phyloP scores from a whole-genome alignment of 2,113 vertebrate species.

The Cardinalis cardinalis region DNA sequence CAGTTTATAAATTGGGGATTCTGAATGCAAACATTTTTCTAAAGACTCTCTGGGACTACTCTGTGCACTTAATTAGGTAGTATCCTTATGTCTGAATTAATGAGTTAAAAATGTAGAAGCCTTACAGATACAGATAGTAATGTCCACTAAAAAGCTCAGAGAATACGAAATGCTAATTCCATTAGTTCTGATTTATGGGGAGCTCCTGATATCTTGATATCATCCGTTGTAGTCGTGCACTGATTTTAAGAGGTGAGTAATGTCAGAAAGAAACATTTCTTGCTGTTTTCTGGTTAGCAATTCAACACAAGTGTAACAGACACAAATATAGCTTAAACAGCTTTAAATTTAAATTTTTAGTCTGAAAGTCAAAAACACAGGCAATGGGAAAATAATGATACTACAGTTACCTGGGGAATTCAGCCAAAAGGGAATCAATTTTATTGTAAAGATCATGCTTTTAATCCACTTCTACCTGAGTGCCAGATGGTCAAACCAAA shows the following conservation, averaged over 20 bases:
- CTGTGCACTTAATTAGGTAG: not conserved
- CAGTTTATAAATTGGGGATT: not conserved
- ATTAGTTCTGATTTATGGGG: not conserved
- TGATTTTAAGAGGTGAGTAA: not conserved
- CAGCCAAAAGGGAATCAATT: not conserved
- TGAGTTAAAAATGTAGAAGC: not conserved
- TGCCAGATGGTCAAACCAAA: slow-evolving; percentile 55
- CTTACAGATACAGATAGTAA: not conserved
- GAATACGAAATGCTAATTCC: not conserved
- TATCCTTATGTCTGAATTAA: not conserved
- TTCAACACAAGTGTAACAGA: not conserved
- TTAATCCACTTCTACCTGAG: slow-evolving; percentile 43
- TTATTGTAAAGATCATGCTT: slow-evolving; percentile 3
- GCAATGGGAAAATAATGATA: not conserved
- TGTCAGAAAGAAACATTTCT: not conserved
- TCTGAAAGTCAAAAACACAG: not conserved
- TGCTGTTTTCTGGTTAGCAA: not conserved
- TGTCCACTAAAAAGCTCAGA: not conserved
- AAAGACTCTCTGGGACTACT: not conserved
- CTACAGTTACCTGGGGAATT: not conserved
- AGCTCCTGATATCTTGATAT: not conserved
- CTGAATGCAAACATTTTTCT: not conserved
- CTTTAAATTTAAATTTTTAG: not conserved
- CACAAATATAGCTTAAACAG: not conserved
- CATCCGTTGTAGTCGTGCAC: not conserved